Percentiles rank a stretch among this genome's conserved stretches.
phyloP scores from a whole-genome alignment of 2,797 vertebrate species.

The Sternotherus odoratus region DNA sequence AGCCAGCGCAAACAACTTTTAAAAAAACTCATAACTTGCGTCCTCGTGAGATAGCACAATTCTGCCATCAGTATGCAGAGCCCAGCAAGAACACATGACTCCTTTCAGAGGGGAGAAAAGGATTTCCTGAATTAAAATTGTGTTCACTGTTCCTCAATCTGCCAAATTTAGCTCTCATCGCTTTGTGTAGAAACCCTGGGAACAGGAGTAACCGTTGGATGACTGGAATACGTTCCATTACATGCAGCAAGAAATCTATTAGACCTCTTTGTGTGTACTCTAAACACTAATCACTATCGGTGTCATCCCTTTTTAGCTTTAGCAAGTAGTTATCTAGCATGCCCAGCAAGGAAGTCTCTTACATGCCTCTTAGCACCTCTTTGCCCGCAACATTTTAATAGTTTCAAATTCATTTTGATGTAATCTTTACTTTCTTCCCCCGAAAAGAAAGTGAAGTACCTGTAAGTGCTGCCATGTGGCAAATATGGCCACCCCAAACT shows the following conservation, averaged over 20 bases:
- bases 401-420: not conserved
- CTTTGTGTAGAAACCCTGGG: not conserved
- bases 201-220: not conserved
- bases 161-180: not conserved
- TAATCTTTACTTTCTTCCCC: not conserved
- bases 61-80: not conserved
- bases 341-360: not conserved
- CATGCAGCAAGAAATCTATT: not conserved
- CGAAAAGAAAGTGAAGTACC: not conserved
- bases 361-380: not conserved
- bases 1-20: slow-evolving; percentile 10
- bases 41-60: not conserved
- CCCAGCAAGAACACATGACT: slow-evolving; percentile 14
- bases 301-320: not conserved
- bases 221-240: not conserved
- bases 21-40: not conserved
- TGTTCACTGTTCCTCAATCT: not conserved
- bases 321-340: not conserved
- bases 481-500: not conserved
- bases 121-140: slow-evolving; percentile 3
- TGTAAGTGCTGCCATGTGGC: not conserved
- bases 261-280: not conserved
- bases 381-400: not conserved
- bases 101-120: not conserved
- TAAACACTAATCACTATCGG: not conserved